Evolutionary conservation across 2,888 invertebrate genomes (phyloP).

Genomic region (Alviniconcha strummeri): DNA sequence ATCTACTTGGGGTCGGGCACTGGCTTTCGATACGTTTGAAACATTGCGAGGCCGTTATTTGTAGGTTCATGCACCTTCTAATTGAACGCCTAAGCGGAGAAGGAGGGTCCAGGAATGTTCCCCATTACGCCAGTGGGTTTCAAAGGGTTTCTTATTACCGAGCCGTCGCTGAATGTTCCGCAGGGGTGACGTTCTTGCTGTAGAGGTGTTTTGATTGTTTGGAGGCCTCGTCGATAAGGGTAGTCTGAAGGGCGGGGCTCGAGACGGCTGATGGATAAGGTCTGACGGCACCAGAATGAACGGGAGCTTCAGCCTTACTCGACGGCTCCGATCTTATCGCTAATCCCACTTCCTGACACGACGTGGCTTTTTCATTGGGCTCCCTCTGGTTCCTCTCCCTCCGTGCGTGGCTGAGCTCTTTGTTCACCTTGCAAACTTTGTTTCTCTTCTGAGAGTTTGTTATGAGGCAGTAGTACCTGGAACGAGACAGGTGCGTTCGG

Average conservation of each 20-base stretch:
- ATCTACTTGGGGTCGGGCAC: background rate
- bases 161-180: background rate
- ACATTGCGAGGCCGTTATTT: background rate
- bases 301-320: background rate
- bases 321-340: slow-evolving; percentile 23
- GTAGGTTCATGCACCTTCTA: slow-evolving; percentile 1
- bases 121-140: background rate
- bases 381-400: background rate
- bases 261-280: slow-evolving; percentile 17
- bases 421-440: slow-evolving; percentile 6
- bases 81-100: background rate
- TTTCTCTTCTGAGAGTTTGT: background rate
- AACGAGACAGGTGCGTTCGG: no score
- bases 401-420: background rate
- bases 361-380: slow-evolving; percentile 4
- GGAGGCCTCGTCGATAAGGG: slow-evolving; percentile 17
- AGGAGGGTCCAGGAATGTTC: no score
- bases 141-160: no score
- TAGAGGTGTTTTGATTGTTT: slow-evolving; percentile 15
- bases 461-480: no score
- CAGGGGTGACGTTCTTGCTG: background rate
- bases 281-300: slow-evolving; percentile 22
- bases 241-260: slow-evolving; percentile 12
- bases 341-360: slow-evolving; percentile 13
- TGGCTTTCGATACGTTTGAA: background rate